Conservation (phyloP, 2,888 invertebrate genomes). For the Strigamia transsilvanica region DNA sequence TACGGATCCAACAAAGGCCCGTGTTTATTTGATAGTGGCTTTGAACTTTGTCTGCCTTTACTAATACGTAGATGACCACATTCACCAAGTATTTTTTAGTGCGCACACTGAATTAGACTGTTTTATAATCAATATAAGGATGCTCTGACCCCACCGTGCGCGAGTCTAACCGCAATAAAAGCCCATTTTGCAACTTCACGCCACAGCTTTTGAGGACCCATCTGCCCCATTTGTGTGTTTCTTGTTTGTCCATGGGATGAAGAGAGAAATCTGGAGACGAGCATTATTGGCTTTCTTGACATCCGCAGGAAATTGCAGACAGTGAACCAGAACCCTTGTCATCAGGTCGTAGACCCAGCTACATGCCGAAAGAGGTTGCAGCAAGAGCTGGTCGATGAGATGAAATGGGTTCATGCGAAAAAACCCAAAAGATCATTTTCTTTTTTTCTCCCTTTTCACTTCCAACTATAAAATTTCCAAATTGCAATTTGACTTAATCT, state of each 20-base stretch:
- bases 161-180: constrained; percentile 38
- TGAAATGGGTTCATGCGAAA: constrained; percentile 22
- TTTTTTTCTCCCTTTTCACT: not conserved
- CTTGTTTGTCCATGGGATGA: constrained; percentile 49
- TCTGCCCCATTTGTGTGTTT: constrained; percentile 49
- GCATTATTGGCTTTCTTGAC: constrained; percentile 49
- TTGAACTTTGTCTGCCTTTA: constrained; percentile 17
- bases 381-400: constrained; percentile 47
- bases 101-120: constrained; percentile 14
- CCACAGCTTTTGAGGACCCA: constrained; percentile 46
- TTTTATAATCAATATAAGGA: constrained; percentile 42
- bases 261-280: constrained; percentile 46
- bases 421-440: constrained; percentile 4
- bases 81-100: not conserved
- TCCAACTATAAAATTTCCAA: not conserved
- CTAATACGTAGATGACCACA: constrained; percentile 5
- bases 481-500: constrained; percentile 20
- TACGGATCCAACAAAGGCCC: constrained; percentile 1
- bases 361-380: constrained; percentile 43
- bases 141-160: constrained; percentile 23
- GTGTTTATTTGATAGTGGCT: constrained; percentile 44
- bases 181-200: constrained; percentile 48
- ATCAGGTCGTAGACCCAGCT: constrained; percentile 45
- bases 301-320: constrained; percentile 49
- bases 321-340: constrained; percentile 49